phyloP scores from a whole-genome alignment of 2,113 vertebrate genomes.

The Zosterops borbonicus region DNA sequence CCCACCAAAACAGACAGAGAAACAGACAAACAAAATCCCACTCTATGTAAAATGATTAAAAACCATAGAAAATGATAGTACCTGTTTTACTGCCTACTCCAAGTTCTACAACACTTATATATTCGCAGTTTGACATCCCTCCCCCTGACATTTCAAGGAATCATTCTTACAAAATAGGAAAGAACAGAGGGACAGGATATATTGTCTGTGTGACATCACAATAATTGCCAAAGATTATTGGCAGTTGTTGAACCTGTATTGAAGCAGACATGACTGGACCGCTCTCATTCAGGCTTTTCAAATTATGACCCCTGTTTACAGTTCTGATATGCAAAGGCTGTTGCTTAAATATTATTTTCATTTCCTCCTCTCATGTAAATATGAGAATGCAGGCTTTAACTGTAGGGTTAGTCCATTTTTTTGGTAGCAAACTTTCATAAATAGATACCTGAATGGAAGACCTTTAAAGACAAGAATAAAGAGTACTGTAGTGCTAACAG shows the following conservation, averaged over 20 bases:
- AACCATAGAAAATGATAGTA: accelerated
- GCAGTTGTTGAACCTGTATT: background rate
- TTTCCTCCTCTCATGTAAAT: background rate
- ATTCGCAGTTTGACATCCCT: background rate
- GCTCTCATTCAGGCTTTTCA: background rate
- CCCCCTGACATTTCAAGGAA: background rate
- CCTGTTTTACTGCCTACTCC: background rate
- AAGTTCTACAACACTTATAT: background rate
- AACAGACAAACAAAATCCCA: accelerated
- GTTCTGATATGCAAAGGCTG: background rate
- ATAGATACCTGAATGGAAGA: background rate
- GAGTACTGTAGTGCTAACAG: background rate
- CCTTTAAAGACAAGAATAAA: background rate
- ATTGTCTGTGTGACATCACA: accelerated
- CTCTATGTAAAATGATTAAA: background rate
- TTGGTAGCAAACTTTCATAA: background rate
- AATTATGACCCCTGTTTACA: background rate
- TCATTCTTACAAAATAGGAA: background rate
- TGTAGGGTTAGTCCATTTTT: background rate
- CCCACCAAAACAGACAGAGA: background rate
- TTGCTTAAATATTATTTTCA: background rate
- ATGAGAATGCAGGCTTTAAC: background rate
- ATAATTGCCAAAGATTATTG: background rate
- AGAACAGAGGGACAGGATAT: background rate
- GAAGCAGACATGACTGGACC: background rate